Evolutionary conservation across 2,888 invertebrate species (phyloP), one percentile per base, ranked within the genome.

Genomic region (Vanessa cardui): DNA sequence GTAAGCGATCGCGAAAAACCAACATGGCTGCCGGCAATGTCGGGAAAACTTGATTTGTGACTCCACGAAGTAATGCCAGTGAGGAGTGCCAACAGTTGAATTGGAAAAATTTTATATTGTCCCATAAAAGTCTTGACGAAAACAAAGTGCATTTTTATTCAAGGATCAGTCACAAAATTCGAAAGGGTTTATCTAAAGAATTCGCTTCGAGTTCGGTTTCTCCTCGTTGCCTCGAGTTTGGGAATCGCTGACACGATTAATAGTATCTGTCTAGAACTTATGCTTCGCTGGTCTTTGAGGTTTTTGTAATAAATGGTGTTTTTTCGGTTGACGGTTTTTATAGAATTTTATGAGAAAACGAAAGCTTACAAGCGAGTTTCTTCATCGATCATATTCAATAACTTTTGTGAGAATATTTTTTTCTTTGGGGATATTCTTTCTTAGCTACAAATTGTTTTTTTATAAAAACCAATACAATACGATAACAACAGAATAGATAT

Each of bases 21-120:
- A 84, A 87, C 82, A 87, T 83, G 85, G 83, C 83, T 71, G 80
- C 74, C 75, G 73, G 73, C 73, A 72, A 78, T 74, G 81, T 79
- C 78, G 74, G 75, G 73, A 80, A 54, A 83, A 84, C 79, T 86
- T 86, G 85, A 87, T 87, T 88, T 88, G 85, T 84, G 84, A 83
- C 78, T 74, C 74, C 76, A 79, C 80, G 80, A 81, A 70, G 62
- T 60, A 68, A 80, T 81, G 76, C 77, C 75, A 75, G 78, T 75
- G 78, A 80, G 78, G 78, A 80, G 77, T 82, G 82, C 80, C 80
- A 81, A 81, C 83, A 76, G 76, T 78, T 73, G 77, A 78, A 85
- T 83, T 83, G 83, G 80, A 83, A 83, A 56, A 84, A 85, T 82
- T 84, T 78, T 81, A 78, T 79, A 81, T 78, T 77, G 79, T 76